phyloP scores from a whole-genome alignment of 2,113 vertebrate species.

The Corythoichthys intestinalis region DNA sequence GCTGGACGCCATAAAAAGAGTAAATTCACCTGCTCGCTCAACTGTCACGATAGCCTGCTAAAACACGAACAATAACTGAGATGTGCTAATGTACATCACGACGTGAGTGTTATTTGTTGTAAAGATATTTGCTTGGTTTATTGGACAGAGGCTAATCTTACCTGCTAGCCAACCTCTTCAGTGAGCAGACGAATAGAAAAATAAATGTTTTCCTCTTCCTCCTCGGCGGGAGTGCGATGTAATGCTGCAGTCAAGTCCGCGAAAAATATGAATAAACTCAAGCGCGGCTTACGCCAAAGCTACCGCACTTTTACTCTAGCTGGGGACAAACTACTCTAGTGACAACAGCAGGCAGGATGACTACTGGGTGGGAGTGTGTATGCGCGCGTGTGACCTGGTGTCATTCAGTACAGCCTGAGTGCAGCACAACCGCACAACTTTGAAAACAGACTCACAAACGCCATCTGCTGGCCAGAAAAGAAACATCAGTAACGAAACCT shows the following conservation, averaged over 20 bases:
- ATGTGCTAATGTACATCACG: not conserved
- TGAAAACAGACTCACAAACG: not conserved
- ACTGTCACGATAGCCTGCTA: conserved; percentile 29
- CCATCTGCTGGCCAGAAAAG: conserved; percentile 25
- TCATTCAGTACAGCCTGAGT: conserved; percentile 10
- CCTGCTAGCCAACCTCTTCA: conserved; percentile 20
- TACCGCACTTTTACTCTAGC: conserved; percentile 7
- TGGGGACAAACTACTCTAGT: conserved; percentile 14
- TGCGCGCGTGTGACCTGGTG: conserved; percentile 19
- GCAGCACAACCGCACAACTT: not conserved
- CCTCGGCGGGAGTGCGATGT: conserved; percentile 25
- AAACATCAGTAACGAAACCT: too few relatives aligned
- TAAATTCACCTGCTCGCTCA: conserved; percentile 14
- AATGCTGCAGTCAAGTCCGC: conserved; percentile 6
- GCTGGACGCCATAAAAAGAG: not conserved
- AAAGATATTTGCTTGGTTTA: not conserved
- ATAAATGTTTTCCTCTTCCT: conserved; percentile 1
- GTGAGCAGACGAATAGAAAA: not conserved
- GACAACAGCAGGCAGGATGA: conserved; percentile 15
- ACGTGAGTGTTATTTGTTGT: not conserved
- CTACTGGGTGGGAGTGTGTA: not conserved
- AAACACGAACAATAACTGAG: not conserved
- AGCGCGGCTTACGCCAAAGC: conserved; percentile 7
- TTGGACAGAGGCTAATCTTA: conserved; percentile 29
- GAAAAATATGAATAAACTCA: conserved; percentile 1